Base-by-base conservation (phyloP, 2,888 invertebrate genomes). In the Furcula furcula region DNA sequence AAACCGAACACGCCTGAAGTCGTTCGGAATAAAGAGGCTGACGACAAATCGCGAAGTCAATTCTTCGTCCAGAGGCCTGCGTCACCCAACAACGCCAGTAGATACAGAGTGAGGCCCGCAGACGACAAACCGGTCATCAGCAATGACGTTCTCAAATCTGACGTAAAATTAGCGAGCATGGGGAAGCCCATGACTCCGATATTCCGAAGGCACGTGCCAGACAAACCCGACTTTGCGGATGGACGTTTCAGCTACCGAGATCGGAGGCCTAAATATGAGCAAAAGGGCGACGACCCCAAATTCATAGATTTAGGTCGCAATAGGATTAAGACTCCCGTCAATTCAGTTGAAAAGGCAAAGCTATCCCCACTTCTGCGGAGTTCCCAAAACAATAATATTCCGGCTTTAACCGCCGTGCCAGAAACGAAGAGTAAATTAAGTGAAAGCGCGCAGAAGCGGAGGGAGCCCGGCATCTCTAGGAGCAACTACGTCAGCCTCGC, bases 171-270 rank as follows among this genome's bases (percentile, higher is more conserved):
- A 2, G 86, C 87, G 0, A 77, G 72, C 27, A 37, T 84, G 59
- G 88, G 88, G 0, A 87, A 86, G 33, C 89, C 88, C 0, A 84
- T 88, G 85, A 89, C 89, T 4, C 89, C 89, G 0, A 79, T 82
- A 42, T 85, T 89, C 53, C 60, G 86, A 3, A 45, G 89, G 3
- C 78, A 79, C 37, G 25, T 70, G 0, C 65, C 67, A 0, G 84
- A 84, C 1, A 65, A 54, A 29, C 66, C 78, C 0, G 80, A 81
- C 4, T 78, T 79, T 38, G 76, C 71, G 0, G 85, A 83, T 37
- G 81, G 76, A 0, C 51, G 89, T 11, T 88, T 74, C 63, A 89
- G 89, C 39, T 88, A 69, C 33, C 48, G 89, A 10, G 87, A 82
- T 7, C 68, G 71, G 1, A 54, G 72, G 10, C 20, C 65, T 0